Percentiles rank a stretch among this genome's conserved stretches.
Evolutionary conservation across 2,797 vertebrate genomes (phyloP).

Genomic region (Enteromius anoplus): DNA sequence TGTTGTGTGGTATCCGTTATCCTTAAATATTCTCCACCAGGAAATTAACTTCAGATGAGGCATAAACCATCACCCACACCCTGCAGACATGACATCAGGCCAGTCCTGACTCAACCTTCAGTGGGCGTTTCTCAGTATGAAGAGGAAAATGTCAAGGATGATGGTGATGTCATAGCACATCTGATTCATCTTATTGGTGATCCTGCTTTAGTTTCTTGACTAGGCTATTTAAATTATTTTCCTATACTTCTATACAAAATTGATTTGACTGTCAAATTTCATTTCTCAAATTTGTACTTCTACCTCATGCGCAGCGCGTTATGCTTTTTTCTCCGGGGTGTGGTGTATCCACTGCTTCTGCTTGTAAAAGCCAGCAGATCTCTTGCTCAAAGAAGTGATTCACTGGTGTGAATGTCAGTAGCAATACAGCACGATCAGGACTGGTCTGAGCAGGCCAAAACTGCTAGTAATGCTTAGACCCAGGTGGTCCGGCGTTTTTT

Average conservation of each 20-base stretch:
- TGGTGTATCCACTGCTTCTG: background rate
- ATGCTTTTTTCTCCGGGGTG: background rate
- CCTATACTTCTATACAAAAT: background rate
- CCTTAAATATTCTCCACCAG: background rate
- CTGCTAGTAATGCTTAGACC: background rate
- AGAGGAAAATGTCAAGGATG: slow-evolving; percentile 42
- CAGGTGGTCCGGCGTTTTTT: background rate
- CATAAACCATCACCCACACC: slow-evolving; percentile 11
- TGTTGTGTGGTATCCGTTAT: background rate
- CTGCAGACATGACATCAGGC: slow-evolving; percentile 39
- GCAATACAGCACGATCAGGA: background rate
- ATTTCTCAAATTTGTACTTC: background rate
- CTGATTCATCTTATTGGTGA: slow-evolving; percentile 11
- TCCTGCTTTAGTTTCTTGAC: background rate
- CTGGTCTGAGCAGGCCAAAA: background rate
- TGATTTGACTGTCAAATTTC: background rate
- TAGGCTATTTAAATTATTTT: background rate
- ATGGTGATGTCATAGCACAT: slow-evolving; percentile 3
- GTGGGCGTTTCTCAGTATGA: slow-evolving; percentile 11
- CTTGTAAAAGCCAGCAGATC: background rate
- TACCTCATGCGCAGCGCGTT: background rate
- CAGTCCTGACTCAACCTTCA: slow-evolving; percentile 24
- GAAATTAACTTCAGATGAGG: slow-evolving; percentile 17
- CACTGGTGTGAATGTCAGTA: background rate
- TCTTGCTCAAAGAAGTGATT: slow-evolving; percentile 14